phyloP scores from a whole-genome alignment of 1,140 invertebrate species.

The Chymomyza costata region DNA sequence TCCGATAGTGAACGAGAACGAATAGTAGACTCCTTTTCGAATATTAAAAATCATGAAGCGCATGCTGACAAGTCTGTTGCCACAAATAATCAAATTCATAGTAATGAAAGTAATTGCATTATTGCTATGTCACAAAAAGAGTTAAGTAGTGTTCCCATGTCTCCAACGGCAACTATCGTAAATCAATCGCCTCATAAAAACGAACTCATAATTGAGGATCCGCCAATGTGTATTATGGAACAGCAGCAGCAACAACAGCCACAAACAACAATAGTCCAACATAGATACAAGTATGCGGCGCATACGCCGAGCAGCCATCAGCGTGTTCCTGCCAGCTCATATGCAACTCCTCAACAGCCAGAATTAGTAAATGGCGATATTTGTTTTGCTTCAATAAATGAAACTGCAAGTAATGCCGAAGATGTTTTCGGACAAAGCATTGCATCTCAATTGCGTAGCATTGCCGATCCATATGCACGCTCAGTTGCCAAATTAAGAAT shows the following conservation, averaged over 20 bases:
- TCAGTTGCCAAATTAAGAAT: conserved; percentile 65
- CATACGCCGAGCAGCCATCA: too few species aligned
- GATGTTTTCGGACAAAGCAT: conserved; percentile 63
- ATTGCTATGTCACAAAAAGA: too few species aligned
- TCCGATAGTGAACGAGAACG: too few species aligned
- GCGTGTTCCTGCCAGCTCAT: conserved; percentile 16
- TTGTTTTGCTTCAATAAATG: conserved; percentile 5
- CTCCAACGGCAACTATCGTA: too few species aligned
- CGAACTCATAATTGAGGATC: conserved; percentile 40
- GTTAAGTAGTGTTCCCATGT: too few species aligned
- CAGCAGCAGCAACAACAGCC: conserved; percentile 26
- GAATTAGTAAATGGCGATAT: conserved; percentile 10
- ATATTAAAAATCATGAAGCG: too few species aligned
- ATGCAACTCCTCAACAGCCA: conserved; percentile 18
- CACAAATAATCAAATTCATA: too few species aligned
- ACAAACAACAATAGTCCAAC: conserved; percentile 10
- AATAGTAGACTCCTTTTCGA: too few species aligned
- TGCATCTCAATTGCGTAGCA: conserved; percentile 50
- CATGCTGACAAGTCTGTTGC: too few species aligned
- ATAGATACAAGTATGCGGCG: conserved; percentile 5
- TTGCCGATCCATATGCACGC: conserved; percentile 51
- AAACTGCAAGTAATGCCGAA: conserved; percentile 13
- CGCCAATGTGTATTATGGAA: conserved; percentile 19
- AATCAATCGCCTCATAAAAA: too few species aligned
- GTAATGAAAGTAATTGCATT: too few species aligned